Evolutionary conservation across 2,888 invertebrate genomes (phyloP).

Genomic region (Atrina japonica): DNA sequence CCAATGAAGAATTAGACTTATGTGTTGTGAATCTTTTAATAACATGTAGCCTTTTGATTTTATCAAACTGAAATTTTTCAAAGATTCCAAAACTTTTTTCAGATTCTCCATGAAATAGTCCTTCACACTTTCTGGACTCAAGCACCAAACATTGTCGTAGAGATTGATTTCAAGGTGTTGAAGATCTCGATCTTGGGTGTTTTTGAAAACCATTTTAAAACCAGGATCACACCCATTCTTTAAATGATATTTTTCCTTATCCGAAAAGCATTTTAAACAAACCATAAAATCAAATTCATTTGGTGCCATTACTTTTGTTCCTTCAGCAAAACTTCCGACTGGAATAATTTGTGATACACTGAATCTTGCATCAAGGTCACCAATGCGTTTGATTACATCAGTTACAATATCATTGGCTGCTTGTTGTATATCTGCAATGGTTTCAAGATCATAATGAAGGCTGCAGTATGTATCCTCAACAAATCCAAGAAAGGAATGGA

Average conservation of each 20-base stretch:
- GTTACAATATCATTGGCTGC: not conserved
- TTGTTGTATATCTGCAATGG: not conserved
- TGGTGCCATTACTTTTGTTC: slow-evolving; percentile 2
- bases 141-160: too few species aligned
- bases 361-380: slow-evolving; percentile 4
- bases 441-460: not conserved
- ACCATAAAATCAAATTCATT: not conserved
- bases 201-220: too few species aligned
- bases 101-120: too few species aligned
- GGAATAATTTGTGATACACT: not conserved
- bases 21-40: not conserved
- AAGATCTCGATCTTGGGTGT: too few species aligned
- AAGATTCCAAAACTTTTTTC: not conserved
- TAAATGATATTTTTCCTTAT: not conserved
- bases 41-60: not conserved
- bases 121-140: too few species aligned
- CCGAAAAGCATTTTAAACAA: not conserved
- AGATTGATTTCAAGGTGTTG: too few species aligned
- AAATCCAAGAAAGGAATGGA: not conserved
- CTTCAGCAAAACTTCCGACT: not conserved
- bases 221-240: not conserved
- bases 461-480: not conserved
- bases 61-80: not conserved
- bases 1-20: not conserved
- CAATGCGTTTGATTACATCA: not conserved